Evolutionary conservation across 2,113 vertebrate species (phyloP).

Genomic region (Micronycteris hirsuta): DNA sequence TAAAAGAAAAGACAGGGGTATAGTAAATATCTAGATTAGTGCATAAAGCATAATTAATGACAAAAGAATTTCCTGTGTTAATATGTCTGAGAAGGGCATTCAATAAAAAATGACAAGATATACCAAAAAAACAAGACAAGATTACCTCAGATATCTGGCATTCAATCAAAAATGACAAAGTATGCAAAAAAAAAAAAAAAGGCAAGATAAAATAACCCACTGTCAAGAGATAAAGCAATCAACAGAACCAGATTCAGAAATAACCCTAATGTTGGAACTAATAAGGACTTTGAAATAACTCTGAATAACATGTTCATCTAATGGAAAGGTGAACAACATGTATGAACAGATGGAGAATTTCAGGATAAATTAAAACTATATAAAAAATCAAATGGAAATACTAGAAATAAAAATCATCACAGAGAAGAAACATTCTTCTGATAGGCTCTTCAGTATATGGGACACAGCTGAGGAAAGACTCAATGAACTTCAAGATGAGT

Average conservation of each 20-base stretch:
- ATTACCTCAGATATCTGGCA: too few relatives aligned
- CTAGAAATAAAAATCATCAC: background rate
- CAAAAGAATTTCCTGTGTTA: background rate
- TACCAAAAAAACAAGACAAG: too few relatives aligned
- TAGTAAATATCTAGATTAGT: background rate
- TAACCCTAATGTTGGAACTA: background rate
- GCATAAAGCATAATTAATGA: background rate
- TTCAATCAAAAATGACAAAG: too few relatives aligned
- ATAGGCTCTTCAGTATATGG: background rate
- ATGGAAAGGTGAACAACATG: background rate
- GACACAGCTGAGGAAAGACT: background rate
- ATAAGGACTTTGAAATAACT: background rate
- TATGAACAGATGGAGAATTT: background rate
- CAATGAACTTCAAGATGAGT: background rate
- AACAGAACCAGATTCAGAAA: background rate
- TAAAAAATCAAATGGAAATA: constrained; percentile 14
- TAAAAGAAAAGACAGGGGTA: background rate
- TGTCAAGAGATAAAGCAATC: background rate
- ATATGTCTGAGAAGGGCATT: background rate
- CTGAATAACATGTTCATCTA: background rate
- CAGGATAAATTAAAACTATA: background rate
- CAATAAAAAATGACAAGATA: too few relatives aligned
- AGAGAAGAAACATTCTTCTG: background rate
- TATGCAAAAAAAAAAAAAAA: background rate
- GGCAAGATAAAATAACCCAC: background rate